Evolutionary conservation across 2,797 vertebrate genomes (phyloP), one percentile per base, ranked within the genome.

Genomic region (Dermochelys coriacea): DNA sequence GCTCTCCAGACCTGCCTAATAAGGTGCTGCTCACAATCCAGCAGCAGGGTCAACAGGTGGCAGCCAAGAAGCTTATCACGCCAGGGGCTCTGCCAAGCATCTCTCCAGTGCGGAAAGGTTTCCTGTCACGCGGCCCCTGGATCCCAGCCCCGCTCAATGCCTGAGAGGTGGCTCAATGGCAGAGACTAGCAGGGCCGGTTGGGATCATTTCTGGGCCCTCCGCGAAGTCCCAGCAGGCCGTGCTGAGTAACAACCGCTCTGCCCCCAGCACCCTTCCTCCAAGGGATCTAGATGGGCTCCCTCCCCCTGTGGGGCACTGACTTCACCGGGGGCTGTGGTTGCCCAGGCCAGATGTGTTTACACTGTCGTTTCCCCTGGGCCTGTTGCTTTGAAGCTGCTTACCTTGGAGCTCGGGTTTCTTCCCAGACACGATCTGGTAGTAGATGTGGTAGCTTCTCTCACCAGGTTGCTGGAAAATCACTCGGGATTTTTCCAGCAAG

Each of bases 401-500:
- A 99, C 99, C 99, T 97, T 99, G 98, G 85, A 99, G 98, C 95
- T 99, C 99, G 74, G 99, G 98, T 96, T 99, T 99, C 98, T 99
- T 99, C 97, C 99, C 99, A 0, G 99, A 99, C 96, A 99, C 98
- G 96, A 99, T 99, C 98, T 99, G 99, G 97, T 99, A 99, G 97
- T 98, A 99, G 95, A 99, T 98, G 51, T 99, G 99, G 96, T 99
- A 99, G 96, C 99, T 99, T 89, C 99, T 98, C 96, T 99, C 99
- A 29, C 99, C 98, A 0, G 99, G 99, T 96, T 99, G 99, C 98
- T 99, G 99, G 98, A 99, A 99, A 98, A 99, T 99, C 97, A 99
- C 99, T 98, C 99, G 98, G 55, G 99, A 99, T 98, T 99, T 99
- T 98, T 99, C 99, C 98, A 99, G 97, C 89, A 99, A 99, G 97